phyloP scores from a whole-genome alignment of 1,140 invertebrate genomes.

The Arctopsyche grandis region DNA sequence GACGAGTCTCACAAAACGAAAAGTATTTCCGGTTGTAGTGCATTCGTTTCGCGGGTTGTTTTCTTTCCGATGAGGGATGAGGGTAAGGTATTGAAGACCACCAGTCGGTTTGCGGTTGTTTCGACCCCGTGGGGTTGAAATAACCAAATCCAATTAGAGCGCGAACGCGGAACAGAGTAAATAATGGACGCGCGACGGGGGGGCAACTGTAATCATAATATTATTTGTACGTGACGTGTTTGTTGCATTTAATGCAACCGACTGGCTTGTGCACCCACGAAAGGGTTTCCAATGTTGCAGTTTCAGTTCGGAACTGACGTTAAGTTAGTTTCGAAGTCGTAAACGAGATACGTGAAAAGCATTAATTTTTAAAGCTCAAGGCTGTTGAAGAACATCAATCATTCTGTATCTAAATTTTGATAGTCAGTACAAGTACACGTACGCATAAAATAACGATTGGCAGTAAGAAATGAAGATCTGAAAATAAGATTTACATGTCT shows the following conservation, averaged over 20 bases:
- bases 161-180: constrained; percentile 14
- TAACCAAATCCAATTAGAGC: constrained; percentile 26
- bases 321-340: neutral
- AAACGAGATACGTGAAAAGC: neutral
- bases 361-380: too few relatives aligned
- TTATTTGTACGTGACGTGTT: constrained; percentile 34
- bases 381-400: too few relatives aligned
- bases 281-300: too few relatives aligned
- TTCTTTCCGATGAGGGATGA: neutral
- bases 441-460: too few relatives aligned
- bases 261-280: too few relatives aligned
- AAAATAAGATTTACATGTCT: too few relatives aligned
- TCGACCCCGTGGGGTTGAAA: neutral
- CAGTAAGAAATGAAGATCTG: too few relatives aligned
- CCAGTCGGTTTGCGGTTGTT: neutral
- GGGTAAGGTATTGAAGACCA: neutral
- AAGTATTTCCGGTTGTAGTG: neutral
- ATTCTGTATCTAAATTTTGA: too few relatives aligned
- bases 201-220: constrained; percentile 25
- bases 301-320: too few relatives aligned
- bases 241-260: neutral
- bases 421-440: too few relatives aligned
- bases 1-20: neutral
- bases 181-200: neutral
- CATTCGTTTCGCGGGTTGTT: constrained; percentile 1